Conservation (phyloP, 2,888 invertebrate species). For the Scaptodrosophila latifasciaeformis region DNA sequence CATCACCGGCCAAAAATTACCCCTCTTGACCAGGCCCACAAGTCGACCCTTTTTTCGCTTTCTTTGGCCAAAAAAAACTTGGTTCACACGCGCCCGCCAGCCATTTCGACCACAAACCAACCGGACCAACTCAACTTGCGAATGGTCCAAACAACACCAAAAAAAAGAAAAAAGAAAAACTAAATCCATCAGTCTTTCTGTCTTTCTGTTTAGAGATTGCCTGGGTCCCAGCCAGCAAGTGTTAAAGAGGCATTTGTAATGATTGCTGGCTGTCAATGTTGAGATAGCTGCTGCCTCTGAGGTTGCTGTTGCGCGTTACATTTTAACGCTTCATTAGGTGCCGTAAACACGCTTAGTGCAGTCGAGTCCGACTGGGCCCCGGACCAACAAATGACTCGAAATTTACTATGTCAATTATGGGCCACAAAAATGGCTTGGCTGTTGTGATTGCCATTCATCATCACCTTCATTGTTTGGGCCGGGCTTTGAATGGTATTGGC, state of each 20-base stretch:
- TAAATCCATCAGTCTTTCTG: conserved; percentile 56
- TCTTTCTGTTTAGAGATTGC: no score
- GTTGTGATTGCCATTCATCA: conserved; percentile 51
- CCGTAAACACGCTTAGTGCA: conserved; percentile 38
- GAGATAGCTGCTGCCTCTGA: not conserved
- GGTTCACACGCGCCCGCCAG: conserved; percentile 54
- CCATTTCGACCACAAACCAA: not conserved
- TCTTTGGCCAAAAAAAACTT: no score
- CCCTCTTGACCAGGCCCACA: not conserved
- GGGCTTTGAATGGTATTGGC: not conserved
- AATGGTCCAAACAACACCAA: conserved; percentile 58
- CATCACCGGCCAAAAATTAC: conserved; percentile 19
- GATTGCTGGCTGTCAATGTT: conserved; percentile 41
- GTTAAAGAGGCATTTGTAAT: conserved; percentile 59
- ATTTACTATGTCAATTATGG: conserved; percentile 58
- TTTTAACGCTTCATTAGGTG: conserved; percentile 67
- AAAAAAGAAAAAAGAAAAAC: conserved; percentile 3
- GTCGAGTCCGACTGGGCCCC: conserved; percentile 1
- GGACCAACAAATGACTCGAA: conserved; percentile 39
- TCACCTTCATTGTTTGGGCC: conserved; percentile 46
- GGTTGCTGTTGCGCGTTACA: conserved; percentile 51
- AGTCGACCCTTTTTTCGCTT: conserved; percentile 41
- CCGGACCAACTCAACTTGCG: conserved; percentile 34
- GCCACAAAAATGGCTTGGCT: not conserved
- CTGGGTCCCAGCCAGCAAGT: conserved; percentile 55